These are phyloP conservation scores for Neolamprologus falcicula DNA, from an alignment of 2,113 vertebrate species.

Conservation along the genomic window DNA sequence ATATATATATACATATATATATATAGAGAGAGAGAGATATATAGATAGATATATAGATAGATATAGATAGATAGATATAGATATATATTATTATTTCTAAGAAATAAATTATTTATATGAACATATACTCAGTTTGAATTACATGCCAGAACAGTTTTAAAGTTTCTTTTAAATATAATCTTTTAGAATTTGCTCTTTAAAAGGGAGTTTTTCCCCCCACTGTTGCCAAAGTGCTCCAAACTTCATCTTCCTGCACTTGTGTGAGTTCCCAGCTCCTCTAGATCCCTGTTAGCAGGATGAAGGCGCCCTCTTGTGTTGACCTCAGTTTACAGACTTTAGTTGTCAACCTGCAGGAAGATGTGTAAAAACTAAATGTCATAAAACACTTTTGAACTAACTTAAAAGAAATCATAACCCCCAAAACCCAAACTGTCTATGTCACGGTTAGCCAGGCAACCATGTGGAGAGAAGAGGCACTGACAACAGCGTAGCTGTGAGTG, in stretches of 20 bases:
- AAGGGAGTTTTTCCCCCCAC: accelerated
- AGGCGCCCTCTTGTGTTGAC: not conserved
- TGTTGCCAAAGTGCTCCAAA: not conserved
- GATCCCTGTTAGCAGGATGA: not conserved
- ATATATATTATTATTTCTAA: too few relatives aligned
- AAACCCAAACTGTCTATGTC: not conserved
- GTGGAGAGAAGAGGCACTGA: not conserved
- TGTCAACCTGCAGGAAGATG: not conserved
- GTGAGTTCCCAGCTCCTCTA: not conserved
- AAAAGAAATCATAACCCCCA: not conserved
- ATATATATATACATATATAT: accelerated
- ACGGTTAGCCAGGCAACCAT: not conserved
- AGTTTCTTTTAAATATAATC: not conserved
- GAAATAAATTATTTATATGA: too few relatives aligned
- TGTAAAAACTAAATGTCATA: not conserved
- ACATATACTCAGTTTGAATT: not conserved
- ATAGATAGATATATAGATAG: accelerated
- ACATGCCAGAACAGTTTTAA: not conserved
- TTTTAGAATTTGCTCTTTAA: not conserved
- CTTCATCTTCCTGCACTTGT: not conserved
- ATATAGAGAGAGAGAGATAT: too few relatives aligned
- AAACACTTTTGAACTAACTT: not conserved
- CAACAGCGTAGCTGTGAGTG: not conserved
- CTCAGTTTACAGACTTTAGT: not conserved
- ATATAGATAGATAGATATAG: accelerated